Evolutionary conservation across 1,140 invertebrate species (phyloP).

Genomic region (Tribolium madens): DNA sequence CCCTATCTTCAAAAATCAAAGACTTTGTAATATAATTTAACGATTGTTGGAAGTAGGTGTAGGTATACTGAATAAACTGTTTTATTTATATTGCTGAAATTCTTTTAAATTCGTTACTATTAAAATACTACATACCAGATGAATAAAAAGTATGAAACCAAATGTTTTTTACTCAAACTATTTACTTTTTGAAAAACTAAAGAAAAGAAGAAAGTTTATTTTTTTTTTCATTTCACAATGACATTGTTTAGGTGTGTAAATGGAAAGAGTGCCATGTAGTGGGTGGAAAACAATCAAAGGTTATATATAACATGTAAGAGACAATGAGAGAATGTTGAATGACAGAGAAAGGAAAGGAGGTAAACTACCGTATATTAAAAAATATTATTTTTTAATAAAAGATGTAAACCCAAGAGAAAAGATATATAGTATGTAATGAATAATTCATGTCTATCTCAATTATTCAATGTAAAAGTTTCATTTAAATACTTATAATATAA

Average conservation of each 20-base stretch:
- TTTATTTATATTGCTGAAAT: no score
- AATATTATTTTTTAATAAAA: background rate
- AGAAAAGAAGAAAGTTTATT: no score
- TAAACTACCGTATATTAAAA: background rate
- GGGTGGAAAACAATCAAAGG: background rate
- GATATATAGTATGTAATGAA: background rate
- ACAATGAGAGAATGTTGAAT: background rate
- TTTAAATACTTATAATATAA: conserved; percentile 5
- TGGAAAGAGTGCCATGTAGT: background rate
- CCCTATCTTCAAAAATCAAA: background rate
- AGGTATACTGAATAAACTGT: no score
- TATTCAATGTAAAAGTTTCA: conserved; percentile 13
- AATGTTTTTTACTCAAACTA: no score
- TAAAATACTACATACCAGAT: no score
- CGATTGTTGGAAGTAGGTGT: background rate
- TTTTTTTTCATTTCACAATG: background rate
- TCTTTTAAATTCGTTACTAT: no score
- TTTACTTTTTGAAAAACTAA: no score
- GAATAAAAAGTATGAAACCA: no score
- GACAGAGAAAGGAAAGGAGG: background rate
- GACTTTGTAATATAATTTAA: background rate
- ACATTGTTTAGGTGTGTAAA: background rate
- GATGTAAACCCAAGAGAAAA: background rate
- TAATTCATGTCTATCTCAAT: conserved; percentile 7
- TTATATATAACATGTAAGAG: background rate